These are phyloP conservation scores for Coracopsis vasa DNA, from an alignment of 2,113 vertebrate genomes.

Conservation along the genomic window DNA sequence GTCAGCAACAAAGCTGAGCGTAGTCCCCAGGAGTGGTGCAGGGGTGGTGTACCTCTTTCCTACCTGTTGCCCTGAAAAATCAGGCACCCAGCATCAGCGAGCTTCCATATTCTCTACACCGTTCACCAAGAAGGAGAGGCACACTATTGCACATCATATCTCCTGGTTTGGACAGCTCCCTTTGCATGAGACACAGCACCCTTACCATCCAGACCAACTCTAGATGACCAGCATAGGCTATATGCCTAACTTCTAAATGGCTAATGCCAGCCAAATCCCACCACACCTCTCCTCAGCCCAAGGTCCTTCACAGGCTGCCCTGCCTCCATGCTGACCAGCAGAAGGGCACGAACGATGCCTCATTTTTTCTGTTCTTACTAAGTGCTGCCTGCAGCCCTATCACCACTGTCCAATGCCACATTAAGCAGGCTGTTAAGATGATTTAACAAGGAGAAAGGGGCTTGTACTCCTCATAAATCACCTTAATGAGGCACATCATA, in stretches of 20 bases:
- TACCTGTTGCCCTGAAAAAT: background rate
- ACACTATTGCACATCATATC: background rate
- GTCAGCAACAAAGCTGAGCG: background rate
- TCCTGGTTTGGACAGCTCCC: background rate
- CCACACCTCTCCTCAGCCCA: background rate
- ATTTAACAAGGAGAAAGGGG: background rate
- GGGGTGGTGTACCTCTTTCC: background rate
- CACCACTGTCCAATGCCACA: background rate
- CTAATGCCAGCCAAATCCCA: background rate
- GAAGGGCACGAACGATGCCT: background rate
- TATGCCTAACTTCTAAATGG: background rate
- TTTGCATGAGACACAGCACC: fast-evolving
- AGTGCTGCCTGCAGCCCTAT: background rate
- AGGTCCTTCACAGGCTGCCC: background rate
- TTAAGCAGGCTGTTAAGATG: background rate
- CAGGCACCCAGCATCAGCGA: fast-evolving
- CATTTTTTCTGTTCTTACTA: background rate
- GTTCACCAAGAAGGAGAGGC: background rate
- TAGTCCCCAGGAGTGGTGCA: background rate
- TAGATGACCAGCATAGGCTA: background rate
- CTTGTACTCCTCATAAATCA: background rate
- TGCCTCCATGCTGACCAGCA: background rate
- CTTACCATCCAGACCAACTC: background rate
- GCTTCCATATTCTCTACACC: background rate
- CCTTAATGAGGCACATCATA: background rate